A percentile compares a stretch with the other conserved stretches of the same genome.
These are phyloP conservation scores for Cydia fagiglandana DNA, from an alignment of 1,140 invertebrate genomes.

Conservation along the genomic window DNA sequence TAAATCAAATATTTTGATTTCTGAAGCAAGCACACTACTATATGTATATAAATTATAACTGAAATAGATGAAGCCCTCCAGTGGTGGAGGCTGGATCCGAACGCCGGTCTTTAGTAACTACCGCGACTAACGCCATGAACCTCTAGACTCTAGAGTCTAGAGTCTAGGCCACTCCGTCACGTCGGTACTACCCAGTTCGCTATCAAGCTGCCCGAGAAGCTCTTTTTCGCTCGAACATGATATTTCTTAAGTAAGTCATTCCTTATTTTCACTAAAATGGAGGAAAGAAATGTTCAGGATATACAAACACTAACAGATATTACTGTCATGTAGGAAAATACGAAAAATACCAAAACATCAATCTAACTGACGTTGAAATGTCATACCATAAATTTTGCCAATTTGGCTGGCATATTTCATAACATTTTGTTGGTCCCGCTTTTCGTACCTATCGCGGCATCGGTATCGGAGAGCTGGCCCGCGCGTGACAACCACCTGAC, in stretches of 20 bases:
- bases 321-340: not conserved
- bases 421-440: not conserved
- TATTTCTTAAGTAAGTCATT: not conserved
- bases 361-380: slow-evolving; percentile 11
- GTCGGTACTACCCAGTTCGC: no score
- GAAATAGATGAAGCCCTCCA: no score
- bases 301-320: not conserved
- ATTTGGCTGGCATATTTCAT: not conserved
- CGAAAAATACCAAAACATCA: slow-evolving; percentile 6
- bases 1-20: no score
- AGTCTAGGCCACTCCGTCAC: no score
- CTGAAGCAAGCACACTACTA: no score
- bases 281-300: not conserved
- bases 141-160: no score
- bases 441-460: not conserved
- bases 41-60: no score
- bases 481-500: slow-evolving; percentile 8
- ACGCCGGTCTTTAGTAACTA: no score
- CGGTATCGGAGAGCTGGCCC: not conserved
- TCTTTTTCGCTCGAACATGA: no score
- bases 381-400: not conserved
- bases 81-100: no score
- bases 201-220: no score
- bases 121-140: no score
- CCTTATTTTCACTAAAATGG: not conserved